These are phyloP conservation scores for Pteropus alecto DNA, from an alignment of 2,113 vertebrate species.

Conservation along the genomic window DNA sequence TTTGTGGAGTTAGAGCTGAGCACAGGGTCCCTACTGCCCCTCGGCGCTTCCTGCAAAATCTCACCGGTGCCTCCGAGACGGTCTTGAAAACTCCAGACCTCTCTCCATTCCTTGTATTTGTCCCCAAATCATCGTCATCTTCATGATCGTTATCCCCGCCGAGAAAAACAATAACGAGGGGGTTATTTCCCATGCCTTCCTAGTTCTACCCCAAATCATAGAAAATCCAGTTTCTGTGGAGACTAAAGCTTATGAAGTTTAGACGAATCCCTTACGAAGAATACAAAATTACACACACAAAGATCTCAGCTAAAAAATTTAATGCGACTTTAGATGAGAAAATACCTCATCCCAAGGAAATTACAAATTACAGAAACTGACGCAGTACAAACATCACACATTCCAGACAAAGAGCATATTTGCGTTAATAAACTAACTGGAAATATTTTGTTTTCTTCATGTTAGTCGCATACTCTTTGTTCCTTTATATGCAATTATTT, in stretches of 20 bases:
- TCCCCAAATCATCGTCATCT: not conserved
- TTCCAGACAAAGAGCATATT: not conserved
- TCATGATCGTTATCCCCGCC: not conserved
- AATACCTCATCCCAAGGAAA: not conserved
- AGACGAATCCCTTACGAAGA: not conserved
- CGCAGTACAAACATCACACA: not conserved
- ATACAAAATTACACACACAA: not conserved
- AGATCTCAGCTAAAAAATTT: not conserved
- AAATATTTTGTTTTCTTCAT: not conserved
- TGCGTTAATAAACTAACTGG: not conserved
- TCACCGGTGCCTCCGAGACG: too few relatives aligned
- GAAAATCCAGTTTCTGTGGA: not conserved
- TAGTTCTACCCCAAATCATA: not conserved
- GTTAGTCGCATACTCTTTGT: not conserved
- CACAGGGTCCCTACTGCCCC: accelerated
- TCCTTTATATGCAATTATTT: not conserved
- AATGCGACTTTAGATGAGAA: not conserved
- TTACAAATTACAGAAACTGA: not conserved
- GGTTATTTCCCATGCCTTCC: not conserved
- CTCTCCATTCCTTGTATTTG: not conserved
- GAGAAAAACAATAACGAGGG: not conserved
- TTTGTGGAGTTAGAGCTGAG: not conserved
- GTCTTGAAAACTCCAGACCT: not conserved
- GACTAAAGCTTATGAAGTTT: not conserved
- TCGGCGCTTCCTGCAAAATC: not conserved